Conservation (phyloP, 2,113 vertebrate genomes). For the Circaetus cinerascens region DNA sequence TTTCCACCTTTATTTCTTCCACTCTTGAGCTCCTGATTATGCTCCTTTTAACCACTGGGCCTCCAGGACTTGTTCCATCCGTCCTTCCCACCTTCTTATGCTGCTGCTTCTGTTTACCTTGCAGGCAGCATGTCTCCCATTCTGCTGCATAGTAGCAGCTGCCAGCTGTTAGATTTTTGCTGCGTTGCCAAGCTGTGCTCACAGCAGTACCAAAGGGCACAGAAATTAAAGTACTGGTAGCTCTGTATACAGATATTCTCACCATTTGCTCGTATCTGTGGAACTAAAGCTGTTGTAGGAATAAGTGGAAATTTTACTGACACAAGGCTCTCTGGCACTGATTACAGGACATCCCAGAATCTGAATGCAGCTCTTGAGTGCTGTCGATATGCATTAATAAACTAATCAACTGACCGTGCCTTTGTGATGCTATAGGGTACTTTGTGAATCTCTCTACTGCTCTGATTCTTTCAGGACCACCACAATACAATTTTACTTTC, state of each 20-base stretch:
- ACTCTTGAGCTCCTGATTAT: neutral
- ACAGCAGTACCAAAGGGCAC: neutral
- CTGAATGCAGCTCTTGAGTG: neutral
- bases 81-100: neutral
- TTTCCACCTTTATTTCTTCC: neutral
- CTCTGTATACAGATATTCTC: neutral
- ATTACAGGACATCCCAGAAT: neutral
- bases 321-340: neutral
- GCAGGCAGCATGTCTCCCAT: neutral
- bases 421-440: neutral
- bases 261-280: neutral
- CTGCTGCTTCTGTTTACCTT: neutral
- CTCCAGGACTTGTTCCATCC: neutral
- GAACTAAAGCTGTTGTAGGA: neutral
- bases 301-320: neutral
- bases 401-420: neutral
- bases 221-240: neutral
- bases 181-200: neutral
- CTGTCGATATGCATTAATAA: neutral
- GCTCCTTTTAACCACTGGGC: neutral
- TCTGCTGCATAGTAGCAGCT: neutral
- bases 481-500: too few relatives aligned
- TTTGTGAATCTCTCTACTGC: too few relatives aligned
- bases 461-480: too few relatives aligned
- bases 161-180: neutral